Conservation (phyloP, 1,140 invertebrate species). For the Drosophila varians region DNA sequence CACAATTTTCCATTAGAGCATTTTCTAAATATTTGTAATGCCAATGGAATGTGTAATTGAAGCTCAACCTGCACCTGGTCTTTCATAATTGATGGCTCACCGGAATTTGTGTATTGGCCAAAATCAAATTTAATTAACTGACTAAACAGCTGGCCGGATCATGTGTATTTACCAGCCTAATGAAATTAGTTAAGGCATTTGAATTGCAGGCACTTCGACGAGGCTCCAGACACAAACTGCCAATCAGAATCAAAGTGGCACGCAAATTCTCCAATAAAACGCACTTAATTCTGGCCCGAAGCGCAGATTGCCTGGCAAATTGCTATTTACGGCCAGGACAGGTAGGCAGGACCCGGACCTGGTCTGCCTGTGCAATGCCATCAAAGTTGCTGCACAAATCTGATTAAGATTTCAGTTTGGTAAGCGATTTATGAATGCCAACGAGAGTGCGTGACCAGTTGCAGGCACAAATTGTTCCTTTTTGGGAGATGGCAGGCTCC, state of each 20-base stretch:
- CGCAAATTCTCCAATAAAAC: conserved; percentile 43
- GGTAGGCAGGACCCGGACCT: conserved; percentile 16
- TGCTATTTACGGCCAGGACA: conserved; percentile 58
- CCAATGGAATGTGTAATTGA: conserved; percentile 36
- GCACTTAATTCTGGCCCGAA: conserved; percentile 40
- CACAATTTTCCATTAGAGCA: conserved; percentile 10
- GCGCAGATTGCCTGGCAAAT: conserved; percentile 43
- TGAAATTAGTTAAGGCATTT: conserved; percentile 50
- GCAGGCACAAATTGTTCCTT: background rate
- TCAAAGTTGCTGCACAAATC: conserved; percentile 66
- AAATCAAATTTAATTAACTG: conserved; percentile 63
- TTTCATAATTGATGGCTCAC: conserved; percentile 38
- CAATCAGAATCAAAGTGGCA: conserved; percentile 39
- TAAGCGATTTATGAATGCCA: conserved; percentile 72
- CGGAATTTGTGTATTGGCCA: conserved; percentile 29
- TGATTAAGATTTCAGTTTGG: conserved; percentile 68
- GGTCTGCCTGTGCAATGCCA: conserved; percentile 43
- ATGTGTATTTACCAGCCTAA: conserved; percentile 27
- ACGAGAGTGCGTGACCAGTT: conserved; percentile 42
- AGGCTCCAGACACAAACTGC: conserved; percentile 16
- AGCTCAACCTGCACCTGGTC: conserved; percentile 13
- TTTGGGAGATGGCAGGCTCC: conserved; percentile 2
- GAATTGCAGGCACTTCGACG: conserved; percentile 11
- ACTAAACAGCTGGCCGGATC: conserved; percentile 38
- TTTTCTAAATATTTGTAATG: conserved; percentile 34